Base-by-base conservation (phyloP, 92 coral and sea anemone species). In the Zoanthus gigantus region DNA sequence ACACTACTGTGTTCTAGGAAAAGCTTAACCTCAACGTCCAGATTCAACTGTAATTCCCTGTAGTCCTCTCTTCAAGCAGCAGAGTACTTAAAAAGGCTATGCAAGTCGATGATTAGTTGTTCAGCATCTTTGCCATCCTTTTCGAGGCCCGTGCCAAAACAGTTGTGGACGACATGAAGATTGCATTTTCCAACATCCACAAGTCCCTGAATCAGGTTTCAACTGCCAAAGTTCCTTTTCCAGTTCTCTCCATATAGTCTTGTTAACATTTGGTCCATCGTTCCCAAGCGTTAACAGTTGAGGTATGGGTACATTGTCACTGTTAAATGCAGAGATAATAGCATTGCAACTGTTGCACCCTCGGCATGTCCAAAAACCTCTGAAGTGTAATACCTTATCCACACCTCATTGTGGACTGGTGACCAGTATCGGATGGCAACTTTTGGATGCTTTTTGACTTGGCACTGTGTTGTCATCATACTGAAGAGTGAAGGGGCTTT, bases 231-330 rank as follows among this genome's bases (percentile, higher is more conserved):
- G 54, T 79, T 78, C 71, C 78, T 77, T 69, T 87, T 87, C 85
- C 79, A 87, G 17, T 79, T 79, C 82, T 88, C 82, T 88, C 81
- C 79, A 88, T 75, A 72, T 88, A 82, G 87, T 88, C 82, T 81
- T 88, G 82, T 80, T 88, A 45, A 88, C 91, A 82, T 88, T 88
- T 80, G 91, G 91, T 46, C 87, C 87, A 88, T 88, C 91, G 57
- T 87, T 88, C 75, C 86, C 91, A 44, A 82, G 83, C 72, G 91
- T 81, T 72, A 79, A 81, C 87, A 88, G 82, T 48, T 81, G 86
- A 16, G 82, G 18, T 77, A 72, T 67, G 58, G 83, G 91, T 74
- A 80, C 76, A 58, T 48, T 58, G 83, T 80, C 76, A 68, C 77
- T 78, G 72, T 56, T 78, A 54, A 67, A 69, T 50, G 86, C 44